These are phyloP conservation scores for Ephestia elutella DNA, from an alignment of 1,140 invertebrate genomes.

Conservation along the genomic window DNA sequence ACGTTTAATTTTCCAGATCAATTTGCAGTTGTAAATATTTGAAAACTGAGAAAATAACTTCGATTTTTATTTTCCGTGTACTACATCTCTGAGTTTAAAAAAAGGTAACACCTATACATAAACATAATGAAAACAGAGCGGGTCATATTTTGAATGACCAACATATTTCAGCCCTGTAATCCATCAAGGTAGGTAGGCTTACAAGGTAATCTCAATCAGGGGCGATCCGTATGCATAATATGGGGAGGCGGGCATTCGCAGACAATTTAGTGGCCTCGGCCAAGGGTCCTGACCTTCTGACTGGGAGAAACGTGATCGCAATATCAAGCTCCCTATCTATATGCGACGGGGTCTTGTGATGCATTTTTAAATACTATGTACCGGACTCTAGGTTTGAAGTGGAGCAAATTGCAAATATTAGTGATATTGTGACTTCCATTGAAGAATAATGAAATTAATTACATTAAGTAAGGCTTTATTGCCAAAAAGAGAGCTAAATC, in stretches of 20 bases:
- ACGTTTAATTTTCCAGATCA: too few relatives aligned
- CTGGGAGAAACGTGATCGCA: constrained; percentile 7
- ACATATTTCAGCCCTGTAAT: constrained; percentile 5
- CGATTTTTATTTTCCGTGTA: too few relatives aligned
- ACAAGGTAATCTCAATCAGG: constrained; percentile 30
- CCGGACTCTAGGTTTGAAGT: background rate
- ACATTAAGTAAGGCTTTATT: too few relatives aligned
- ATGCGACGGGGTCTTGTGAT: constrained; percentile 8
- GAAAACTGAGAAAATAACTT: too few relatives aligned
- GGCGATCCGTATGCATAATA: constrained; percentile 29
- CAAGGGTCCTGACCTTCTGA: constrained; percentile 34
- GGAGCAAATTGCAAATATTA: background rate
- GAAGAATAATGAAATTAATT: too few relatives aligned
- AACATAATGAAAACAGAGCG: too few relatives aligned
- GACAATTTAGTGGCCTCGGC: constrained; percentile 31
- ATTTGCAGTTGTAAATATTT: too few relatives aligned
- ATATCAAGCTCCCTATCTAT: background rate
- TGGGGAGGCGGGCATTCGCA: constrained; percentile 19
- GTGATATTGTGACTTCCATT: too few relatives aligned
- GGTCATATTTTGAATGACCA: background rate
- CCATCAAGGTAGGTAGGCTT: constrained; percentile 16
- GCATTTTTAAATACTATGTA: constrained; percentile 17
- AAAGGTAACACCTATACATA: too few relatives aligned
- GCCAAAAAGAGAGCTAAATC: too few relatives aligned
- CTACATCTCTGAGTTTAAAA: too few relatives aligned